Base-by-base conservation (phyloP, 2,113 vertebrate species). In the Sinocyclocheilus grahami region DNA sequence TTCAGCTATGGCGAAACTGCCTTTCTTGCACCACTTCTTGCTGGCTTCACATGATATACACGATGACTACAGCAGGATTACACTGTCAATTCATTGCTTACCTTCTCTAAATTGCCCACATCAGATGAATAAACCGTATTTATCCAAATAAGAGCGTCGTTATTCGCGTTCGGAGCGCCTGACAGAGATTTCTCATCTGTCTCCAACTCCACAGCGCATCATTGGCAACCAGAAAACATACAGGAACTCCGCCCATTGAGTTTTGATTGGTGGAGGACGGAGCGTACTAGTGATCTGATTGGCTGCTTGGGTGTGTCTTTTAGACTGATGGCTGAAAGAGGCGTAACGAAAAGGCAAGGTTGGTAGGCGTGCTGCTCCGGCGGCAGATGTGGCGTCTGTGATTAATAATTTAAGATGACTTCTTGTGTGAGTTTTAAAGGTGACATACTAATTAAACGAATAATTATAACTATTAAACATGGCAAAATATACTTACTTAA, bases 211-310 rank as follows among this genome's bases (percentile, higher is more conserved):
- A 88, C 91, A 86, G 88, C 90, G 74, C 74, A 90, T 78, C 91
- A 91, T 88, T 91, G 86, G 92, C 63, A 93, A 93, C 91, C 16
- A 80, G 79, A 74, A 72, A 85, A 90, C 90, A 87, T 60, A 24
- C 8, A 8, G 0, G 0, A 24, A 7, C 75, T n/a, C 90, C 90
- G 78, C 93, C 92, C 20, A 27, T 24, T 2, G 0, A 3, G 0
- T 27, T n/a, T 22, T 75, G 82, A 94, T 94, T 94, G 93, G 94
- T 10, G 18, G 48, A 80, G 10, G 8, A 0, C 0, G 1, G 0
- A 30, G 0, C 0, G 1, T 22, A 0, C 22, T 5, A 0, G 37
- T 5, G 14, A 8, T 58, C n/a, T 74, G 87, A 95, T 95, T 53
- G 93, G 93, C 14, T 24, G 18, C 0, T 53, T 33, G 0, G 14